These are phyloP conservation scores for Pempheris klunzingeri DNA, from an alignment of 2,797 vertebrate species.

Conservation along the genomic window DNA sequence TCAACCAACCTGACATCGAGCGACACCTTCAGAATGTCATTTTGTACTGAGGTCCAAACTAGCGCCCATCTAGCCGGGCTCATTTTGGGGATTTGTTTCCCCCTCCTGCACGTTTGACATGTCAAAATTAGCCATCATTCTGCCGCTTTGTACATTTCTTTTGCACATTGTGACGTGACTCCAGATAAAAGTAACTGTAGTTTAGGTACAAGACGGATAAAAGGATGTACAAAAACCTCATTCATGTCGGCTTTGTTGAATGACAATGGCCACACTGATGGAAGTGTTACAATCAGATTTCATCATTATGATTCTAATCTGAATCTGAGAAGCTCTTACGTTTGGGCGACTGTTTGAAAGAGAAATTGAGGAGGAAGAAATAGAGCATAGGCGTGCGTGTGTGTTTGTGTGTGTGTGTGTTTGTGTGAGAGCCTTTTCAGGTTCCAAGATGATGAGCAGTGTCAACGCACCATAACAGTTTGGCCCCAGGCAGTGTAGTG, in stretches of 20 bases:
- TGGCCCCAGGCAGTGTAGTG: slow-evolving; percentile 47
- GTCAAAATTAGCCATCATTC: slow-evolving; percentile 24
- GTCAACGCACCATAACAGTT: slow-evolving; percentile 48
- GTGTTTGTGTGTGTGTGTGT: slow-evolving; percentile 4
- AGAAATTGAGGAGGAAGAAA: slow-evolving; percentile 29
- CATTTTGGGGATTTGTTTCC: slow-evolving; percentile 22
- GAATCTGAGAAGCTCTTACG: slow-evolving; percentile 41
- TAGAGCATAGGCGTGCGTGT: slow-evolving; percentile 2
- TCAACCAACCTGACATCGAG: slow-evolving; percentile 31
- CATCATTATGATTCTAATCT: slow-evolving; percentile 69
- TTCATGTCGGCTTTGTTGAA: slow-evolving; percentile 61
- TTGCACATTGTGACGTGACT: slow-evolving; percentile 25
- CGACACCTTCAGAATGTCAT: slow-evolving; percentile 34
- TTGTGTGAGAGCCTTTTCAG: slow-evolving; percentile 17
- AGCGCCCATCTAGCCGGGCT: slow-evolving; percentile 13
- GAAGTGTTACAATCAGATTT: slow-evolving; percentile 66
- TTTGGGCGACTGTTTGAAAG: slow-evolving; percentile 46
- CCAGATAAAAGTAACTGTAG: slow-evolving; percentile 46
- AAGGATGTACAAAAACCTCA: slow-evolving; percentile 56
- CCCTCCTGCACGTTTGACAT: not conserved
- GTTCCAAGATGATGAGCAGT: slow-evolving; percentile 47
- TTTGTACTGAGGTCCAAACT: slow-evolving; percentile 12
- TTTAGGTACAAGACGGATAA: slow-evolving; percentile 50
- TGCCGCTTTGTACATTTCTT: slow-evolving; percentile 22
- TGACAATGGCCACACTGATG: slow-evolving; percentile 46